A percentile compares a stretch with the other conserved stretches of the same genome.
Evolutionary conservation across 2,113 vertebrate species (phyloP).

Genomic region (Chaenocephalus aceratus): DNA sequence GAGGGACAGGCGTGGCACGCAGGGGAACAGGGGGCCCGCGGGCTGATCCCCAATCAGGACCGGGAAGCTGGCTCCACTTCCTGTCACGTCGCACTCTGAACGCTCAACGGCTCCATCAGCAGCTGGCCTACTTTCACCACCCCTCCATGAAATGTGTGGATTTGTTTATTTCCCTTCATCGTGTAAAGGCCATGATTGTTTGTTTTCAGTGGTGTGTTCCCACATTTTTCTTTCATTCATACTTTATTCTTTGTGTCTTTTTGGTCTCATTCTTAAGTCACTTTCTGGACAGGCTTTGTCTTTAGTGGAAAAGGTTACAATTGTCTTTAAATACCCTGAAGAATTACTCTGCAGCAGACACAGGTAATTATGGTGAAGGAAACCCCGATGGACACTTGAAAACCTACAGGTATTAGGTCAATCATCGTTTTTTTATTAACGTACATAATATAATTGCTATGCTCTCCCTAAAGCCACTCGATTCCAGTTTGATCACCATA

Average conservation of each 20-base stretch:
- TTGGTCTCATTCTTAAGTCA: too few species aligned
- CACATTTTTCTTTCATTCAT: constrained; percentile 15
- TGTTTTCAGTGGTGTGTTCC: constrained; percentile 4
- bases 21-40: constrained; percentile 58
- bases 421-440: too few species aligned
- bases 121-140: constrained; percentile 72
- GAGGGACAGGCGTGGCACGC: constrained; percentile 75
- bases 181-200: background rate
- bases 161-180: constrained; percentile 32
- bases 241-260: background rate
- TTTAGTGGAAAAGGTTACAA: too few species aligned
- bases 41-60: constrained; percentile 66
- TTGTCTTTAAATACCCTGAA: too few species aligned
- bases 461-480: too few species aligned
- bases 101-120: constrained; percentile 43
- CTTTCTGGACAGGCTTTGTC: background rate
- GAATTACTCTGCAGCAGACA: too few species aligned
- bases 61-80: constrained; percentile 53
- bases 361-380: too few species aligned
- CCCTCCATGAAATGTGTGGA: constrained; percentile 26
- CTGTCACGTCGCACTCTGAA: constrained; percentile 59
- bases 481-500: too few species aligned
- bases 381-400: too few species aligned
- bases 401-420: too few species aligned
- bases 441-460: too few species aligned